Evolutionary conservation across 2,113 vertebrate genomes (phyloP).

Genomic region (Thalassarche chlororhynchos): DNA sequence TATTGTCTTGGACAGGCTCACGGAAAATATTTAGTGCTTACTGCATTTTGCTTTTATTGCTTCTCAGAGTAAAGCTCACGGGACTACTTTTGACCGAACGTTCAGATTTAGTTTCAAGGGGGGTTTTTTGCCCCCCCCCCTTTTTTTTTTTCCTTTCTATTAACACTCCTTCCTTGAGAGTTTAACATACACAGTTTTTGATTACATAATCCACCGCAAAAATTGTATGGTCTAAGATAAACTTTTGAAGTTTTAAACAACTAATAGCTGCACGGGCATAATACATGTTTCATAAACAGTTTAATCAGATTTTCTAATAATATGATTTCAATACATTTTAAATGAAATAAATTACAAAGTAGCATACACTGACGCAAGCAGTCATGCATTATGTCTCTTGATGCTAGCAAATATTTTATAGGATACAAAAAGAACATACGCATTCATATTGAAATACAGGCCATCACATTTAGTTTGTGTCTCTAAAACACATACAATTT

Average conservation of each 20-base stretch:
- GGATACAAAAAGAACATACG: neutral
- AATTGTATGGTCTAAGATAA: neutral
- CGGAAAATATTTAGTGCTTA: neutral
- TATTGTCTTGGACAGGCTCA: neutral
- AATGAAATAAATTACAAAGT: neutral
- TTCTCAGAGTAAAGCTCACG: neutral
- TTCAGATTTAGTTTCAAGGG: neutral
- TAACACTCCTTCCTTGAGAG: neutral
- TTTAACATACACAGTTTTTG: neutral
- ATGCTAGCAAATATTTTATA: neutral
- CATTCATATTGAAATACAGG: neutral
- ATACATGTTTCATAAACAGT: neutral
- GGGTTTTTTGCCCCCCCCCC: no score
- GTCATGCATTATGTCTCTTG: neutral
- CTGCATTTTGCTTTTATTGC: neutral
- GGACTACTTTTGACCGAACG: neutral
- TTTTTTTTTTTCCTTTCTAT: neutral
- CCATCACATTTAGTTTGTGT: neutral
- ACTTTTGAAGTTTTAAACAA: neutral
- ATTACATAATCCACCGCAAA: neutral
- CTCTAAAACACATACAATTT: neutral
- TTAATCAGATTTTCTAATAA: neutral
- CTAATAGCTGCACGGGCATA: neutral
- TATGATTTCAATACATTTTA: neutral
- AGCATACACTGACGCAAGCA: neutral